Evolutionary conservation across 2,888 invertebrate genomes (phyloP).

Genomic region (Agrotis ipsilon): DNA sequence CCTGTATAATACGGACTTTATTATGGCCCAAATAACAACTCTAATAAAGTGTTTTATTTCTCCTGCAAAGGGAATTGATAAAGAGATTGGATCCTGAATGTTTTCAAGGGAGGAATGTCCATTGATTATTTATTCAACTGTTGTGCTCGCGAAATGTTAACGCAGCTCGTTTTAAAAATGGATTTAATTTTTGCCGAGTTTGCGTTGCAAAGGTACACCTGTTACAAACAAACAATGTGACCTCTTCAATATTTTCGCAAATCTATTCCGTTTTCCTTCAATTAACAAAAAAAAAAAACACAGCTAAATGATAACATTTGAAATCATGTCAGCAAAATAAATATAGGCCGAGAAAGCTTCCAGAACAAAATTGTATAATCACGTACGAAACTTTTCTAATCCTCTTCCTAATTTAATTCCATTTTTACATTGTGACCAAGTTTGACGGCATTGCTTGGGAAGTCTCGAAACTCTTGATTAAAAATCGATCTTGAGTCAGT

Average conservation of each 20-base stretch:
- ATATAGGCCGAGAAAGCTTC: no score
- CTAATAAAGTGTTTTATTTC: conserved; percentile 55
- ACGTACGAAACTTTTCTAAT: conserved; percentile 7
- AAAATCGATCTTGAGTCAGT: not conserved
- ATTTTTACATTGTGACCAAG: conserved; percentile 4
- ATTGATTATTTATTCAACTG: conserved; percentile 43
- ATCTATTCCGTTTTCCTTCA: not conserved
- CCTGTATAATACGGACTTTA: conserved; percentile 17
- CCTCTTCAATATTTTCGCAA: not conserved
- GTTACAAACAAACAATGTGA: conserved; percentile 1
- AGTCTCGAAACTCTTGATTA: conserved; percentile 15
- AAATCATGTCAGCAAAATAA: not conserved
- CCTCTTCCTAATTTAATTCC: conserved; percentile 14
- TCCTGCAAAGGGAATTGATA: conserved; percentile 52
- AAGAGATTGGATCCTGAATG: conserved; percentile 46
- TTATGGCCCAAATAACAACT: conserved; percentile 38
- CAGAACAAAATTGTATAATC: not conserved
- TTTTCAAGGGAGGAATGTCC: conserved; percentile 13
- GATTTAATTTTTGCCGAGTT: conserved; percentile 1
- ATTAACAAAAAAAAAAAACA: not conserved
- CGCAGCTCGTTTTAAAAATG: conserved; percentile 13
- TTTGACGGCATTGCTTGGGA: not conserved
- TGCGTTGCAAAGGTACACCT: conserved; percentile 8
- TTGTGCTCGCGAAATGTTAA: conserved; percentile 18
- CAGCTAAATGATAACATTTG: not conserved